Evolutionary conservation across 1,140 invertebrate species (phyloP), one percentile per base, ranked within the genome.

Genomic region (Zaprionus ghesquierei): DNA sequence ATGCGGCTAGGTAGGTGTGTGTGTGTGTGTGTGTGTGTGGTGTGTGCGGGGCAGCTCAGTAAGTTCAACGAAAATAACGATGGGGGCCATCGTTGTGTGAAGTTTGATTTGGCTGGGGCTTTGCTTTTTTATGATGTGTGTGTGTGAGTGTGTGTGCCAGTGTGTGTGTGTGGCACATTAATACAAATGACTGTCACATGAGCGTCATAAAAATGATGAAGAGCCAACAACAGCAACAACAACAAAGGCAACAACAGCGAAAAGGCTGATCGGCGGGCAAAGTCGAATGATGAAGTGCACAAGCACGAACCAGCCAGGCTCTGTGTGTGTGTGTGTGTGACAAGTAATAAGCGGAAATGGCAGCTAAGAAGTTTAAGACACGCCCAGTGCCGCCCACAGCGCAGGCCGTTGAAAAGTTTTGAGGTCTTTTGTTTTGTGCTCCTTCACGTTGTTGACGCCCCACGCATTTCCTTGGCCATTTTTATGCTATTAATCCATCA

Each of bases 101-200:
- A 79, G 78, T 80, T 80, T 79, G 78, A 80, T 80, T 80, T 80
- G 69, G 77, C 72, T 49, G 64, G 55, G 55, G 71, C 54, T 74
- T 79, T 62, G 55, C 66, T 66, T 69, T 78, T 79, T 76, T 79
- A 79, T 71, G 66, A 71, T 66, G 69, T 51, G 35, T 56, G 66
- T 70, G 35, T n/a, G 13, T 35, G 33, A 44, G 13, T 65, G 53
- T 66, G 69, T 54, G 58, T 49, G 58, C 50, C 29, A 44, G 33
- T 50, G 58, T 54, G 35, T 73, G 63, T 77, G 75, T 64, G 59
- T 65, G 68, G 79, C 74, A 81, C 79, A 81, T 81, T 81, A 77
- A 81, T 81, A 81, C 79, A 81, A 81, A 81, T 80, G 79, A 81
- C 78, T 81, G 79, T 81, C 79, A 81, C 79, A 81, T 81, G 79